Evolutionary conservation across 2,113 vertebrate genomes (phyloP).

Genomic region (Ascaphus truei): DNA sequence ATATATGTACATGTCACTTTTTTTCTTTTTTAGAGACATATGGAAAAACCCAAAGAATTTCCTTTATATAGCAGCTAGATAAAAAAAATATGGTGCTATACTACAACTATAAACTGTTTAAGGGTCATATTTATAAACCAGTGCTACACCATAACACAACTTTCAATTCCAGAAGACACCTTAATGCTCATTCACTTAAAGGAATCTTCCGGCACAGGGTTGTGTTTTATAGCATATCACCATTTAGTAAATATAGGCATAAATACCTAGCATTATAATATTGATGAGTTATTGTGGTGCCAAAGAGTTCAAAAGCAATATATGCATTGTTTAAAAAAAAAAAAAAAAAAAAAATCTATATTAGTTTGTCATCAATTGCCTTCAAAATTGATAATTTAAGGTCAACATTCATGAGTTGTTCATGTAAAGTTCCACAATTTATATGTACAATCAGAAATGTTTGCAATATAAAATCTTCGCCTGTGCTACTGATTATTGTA

Average conservation of each 20-base stretch:
- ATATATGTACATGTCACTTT: conserved; percentile 45
- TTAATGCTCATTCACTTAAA: too few species aligned
- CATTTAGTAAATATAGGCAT: neutral
- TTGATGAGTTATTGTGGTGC: neutral
- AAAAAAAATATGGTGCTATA: neutral
- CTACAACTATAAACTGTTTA: neutral
- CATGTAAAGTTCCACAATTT: neutral
- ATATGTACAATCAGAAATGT: neutral
- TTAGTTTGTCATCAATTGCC: neutral
- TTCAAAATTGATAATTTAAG: neutral
- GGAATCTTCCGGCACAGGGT: too few species aligned
- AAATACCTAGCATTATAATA: neutral
- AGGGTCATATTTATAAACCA: neutral
- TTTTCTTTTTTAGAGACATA: conserved; percentile 82
- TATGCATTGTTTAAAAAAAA: too few species aligned
- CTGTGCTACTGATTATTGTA: neutral
- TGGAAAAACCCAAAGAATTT: conserved; percentile 68
- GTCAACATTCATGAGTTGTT: neutral
- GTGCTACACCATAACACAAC: too few species aligned
- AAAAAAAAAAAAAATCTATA: too few species aligned
- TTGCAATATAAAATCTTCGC: neutral
- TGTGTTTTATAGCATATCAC: too few species aligned
- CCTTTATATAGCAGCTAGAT: neutral
- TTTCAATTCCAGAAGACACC: too few species aligned
- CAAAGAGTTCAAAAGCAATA: neutral